Evolutionary conservation across 2,113 vertebrate genomes (phyloP).

Genomic region (Panthera leo): DNA sequence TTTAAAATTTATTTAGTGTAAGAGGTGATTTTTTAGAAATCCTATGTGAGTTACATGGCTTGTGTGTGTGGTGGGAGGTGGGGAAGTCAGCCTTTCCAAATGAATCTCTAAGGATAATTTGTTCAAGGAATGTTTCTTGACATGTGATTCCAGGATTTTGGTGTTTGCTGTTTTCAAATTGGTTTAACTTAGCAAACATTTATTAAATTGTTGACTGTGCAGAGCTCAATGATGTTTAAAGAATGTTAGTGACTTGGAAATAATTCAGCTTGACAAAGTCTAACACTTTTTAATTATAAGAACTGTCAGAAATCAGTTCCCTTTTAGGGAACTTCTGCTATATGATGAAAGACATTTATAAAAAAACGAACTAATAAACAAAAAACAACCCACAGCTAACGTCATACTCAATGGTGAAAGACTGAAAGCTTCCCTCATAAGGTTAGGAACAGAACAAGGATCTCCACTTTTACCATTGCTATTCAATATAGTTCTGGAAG

Average conservation of each 20-base stretch:
- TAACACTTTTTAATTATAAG: constrained; percentile 42
- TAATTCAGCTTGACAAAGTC: constrained; percentile 39
- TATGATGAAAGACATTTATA: constrained; percentile 23
- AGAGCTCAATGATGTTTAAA: constrained; percentile 51
- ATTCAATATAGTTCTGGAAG: background rate
- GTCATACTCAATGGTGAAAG: constrained; percentile 5
- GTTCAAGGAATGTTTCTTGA: constrained; percentile 70
- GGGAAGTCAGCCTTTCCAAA: background rate
- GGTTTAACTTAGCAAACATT: constrained; percentile 68
- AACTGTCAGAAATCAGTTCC: background rate
- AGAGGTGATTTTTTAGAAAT: background rate
- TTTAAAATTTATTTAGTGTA: constrained; percentile 49
- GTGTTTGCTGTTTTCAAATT: constrained; percentile 64
- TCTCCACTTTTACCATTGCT: background rate
- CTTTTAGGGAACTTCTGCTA: background rate
- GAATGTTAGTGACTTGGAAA: constrained; percentile 47
- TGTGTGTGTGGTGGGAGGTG: background rate
- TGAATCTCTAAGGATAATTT: constrained; percentile 64
- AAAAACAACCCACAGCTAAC: background rate
- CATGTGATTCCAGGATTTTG: constrained; percentile 62
- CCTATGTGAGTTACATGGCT: constrained; percentile 3
- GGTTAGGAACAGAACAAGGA: background rate
- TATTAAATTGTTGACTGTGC: constrained; percentile 63
- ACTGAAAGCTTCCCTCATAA: background rate
- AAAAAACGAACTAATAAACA: background rate